phyloP scores from a whole-genome alignment of 2,797 vertebrate genomes.

The Anas bernieri region DNA sequence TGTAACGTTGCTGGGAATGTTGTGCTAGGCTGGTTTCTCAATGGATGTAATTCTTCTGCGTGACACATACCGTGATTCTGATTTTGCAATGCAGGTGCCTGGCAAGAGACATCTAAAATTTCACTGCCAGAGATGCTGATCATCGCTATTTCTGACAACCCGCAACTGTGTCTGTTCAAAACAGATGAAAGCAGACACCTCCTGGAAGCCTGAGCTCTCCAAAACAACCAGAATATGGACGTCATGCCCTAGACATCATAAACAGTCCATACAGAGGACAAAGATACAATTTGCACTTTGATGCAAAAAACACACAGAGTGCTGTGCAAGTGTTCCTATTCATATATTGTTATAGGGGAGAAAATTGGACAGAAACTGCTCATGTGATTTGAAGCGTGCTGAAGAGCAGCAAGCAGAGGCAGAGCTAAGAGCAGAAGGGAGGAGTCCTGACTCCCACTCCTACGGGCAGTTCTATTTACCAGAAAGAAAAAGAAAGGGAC shows the following conservation, averaged over 20 bases:
- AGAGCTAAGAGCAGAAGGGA: background rate
- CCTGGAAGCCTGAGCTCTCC: background rate
- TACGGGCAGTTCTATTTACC: background rate
- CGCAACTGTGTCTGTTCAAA: background rate
- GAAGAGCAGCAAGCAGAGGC: background rate
- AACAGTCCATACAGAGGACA: accelerated
- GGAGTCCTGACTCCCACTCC: background rate
- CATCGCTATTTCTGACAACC: background rate
- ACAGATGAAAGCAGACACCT: background rate
- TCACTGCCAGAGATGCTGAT: background rate
- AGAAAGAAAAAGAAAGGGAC: background rate
- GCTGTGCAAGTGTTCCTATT: background rate
- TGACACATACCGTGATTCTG: background rate
- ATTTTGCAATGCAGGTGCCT: background rate
- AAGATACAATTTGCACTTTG: background rate
- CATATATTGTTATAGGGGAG: background rate
- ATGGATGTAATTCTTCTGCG: background rate
- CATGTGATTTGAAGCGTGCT: background rate
- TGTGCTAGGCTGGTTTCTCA: background rate
- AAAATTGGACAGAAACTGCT: background rate
- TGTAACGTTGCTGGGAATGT: background rate
- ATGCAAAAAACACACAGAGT: background rate
- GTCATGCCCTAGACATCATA: background rate
- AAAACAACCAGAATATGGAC: background rate
- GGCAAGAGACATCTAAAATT: background rate